These are phyloP conservation scores for Ispidina lecontei DNA, from an alignment of 2,797 vertebrate species.

Conservation along the genomic window DNA sequence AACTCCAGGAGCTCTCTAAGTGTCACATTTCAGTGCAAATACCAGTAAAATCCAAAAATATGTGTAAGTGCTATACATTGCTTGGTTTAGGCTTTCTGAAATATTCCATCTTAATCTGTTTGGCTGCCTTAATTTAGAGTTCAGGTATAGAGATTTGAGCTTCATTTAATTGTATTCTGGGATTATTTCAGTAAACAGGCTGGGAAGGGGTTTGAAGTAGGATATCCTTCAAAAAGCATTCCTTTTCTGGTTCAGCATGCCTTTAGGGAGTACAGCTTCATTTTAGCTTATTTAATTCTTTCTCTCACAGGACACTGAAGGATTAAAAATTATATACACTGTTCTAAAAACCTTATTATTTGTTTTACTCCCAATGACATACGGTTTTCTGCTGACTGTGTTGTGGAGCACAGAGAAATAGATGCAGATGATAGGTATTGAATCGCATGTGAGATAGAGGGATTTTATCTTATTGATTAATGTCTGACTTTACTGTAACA, in stretches of 20 bases:
- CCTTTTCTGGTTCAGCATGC: neutral
- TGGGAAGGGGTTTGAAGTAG: neutral
- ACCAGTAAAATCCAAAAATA: neutral
- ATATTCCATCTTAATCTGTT: neutral
- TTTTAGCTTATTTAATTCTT: neutral
- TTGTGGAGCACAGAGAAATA: neutral
- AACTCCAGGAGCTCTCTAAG: neutral
- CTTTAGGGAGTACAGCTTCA: neutral
- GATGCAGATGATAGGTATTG: neutral
- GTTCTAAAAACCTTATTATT: neutral
- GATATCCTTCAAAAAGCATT: neutral
- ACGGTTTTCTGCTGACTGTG: neutral
- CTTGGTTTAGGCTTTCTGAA: neutral
- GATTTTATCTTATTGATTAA: neutral
- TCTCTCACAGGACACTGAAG: neutral
- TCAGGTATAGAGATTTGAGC: neutral
- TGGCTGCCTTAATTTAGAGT: neutral
- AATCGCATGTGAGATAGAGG: neutral
- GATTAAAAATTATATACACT: neutral
- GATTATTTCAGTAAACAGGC: neutral
- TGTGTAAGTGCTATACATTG: fast-evolving
- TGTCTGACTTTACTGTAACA: neutral
- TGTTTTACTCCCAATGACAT: neutral
- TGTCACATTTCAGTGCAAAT: neutral
- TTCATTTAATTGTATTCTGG: neutral